phyloP scores from a whole-genome alignment of 2,113 vertebrate species.

The Trematocara macrostoma region DNA sequence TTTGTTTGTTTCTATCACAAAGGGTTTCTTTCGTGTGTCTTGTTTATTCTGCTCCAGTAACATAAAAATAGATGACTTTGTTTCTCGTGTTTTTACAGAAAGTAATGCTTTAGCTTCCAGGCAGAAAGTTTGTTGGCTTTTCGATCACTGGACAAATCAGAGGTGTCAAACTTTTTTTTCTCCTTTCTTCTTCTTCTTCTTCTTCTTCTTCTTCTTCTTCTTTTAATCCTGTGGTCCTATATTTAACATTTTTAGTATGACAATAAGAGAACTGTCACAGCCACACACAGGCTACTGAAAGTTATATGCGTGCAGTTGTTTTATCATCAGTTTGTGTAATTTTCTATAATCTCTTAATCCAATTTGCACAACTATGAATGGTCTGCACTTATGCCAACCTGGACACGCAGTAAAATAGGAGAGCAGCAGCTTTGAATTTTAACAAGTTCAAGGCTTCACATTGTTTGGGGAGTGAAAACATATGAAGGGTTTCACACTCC shows the following conservation, averaged over 20 bases:
- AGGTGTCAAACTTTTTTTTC: not conserved
- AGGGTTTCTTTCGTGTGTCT: not conserved
- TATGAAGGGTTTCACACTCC: not conserved
- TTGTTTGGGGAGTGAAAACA: not conserved
- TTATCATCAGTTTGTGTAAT: not conserved
- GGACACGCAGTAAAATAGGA: not conserved
- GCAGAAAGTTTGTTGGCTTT: not conserved
- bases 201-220: not conserved
- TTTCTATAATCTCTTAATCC: slow-evolving; percentile 36
- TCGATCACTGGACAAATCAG: not conserved
- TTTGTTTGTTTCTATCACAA: not conserved
- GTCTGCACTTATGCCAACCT: not conserved
- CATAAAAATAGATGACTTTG: slow-evolving; percentile 8
- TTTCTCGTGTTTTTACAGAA: not conserved
- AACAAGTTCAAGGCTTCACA: not conserved
- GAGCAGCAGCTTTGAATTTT: not conserved
- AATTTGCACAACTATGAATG: slow-evolving; percentile 7
- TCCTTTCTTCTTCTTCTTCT: not conserved
- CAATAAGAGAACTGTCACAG: not conserved
- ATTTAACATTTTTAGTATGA: not conserved
- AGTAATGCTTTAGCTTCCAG: slow-evolving; percentile 4
- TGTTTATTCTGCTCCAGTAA: not conserved
- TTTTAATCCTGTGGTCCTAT: not conserved
- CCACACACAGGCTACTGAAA: not conserved
- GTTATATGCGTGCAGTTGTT: not conserved